Evolutionary conservation across 2,888 invertebrate genomes (phyloP).

Genomic region (Drosophila koepferae): DNA sequence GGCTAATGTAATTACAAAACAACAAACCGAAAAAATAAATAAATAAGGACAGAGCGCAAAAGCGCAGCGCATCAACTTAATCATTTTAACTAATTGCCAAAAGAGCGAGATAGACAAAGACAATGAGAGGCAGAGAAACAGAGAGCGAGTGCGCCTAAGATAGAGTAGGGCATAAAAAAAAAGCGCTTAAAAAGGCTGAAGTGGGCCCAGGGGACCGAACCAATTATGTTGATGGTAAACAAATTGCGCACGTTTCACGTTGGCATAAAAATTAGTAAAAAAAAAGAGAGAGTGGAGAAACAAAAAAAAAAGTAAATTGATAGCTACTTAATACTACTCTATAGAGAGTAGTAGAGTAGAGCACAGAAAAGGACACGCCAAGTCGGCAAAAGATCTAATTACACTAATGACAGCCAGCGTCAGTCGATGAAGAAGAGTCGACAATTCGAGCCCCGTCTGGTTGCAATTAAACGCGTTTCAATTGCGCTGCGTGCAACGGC

Average conservation of each 20-base stretch:
- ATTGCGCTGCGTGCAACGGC: slow-evolving; percentile 82
- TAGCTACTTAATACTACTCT: slow-evolving; percentile 48
- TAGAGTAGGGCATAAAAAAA: slow-evolving; percentile 51
- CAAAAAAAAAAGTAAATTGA: slow-evolving; percentile 43
- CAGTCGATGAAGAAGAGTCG: background rate
- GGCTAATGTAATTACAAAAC: slow-evolving; percentile 82
- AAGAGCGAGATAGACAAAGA: slow-evolving; percentile 12
- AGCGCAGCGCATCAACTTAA: slow-evolving; percentile 70
- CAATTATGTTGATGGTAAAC: slow-evolving; percentile 85
- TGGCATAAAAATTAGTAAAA: slow-evolving; percentile 76
- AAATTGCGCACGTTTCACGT: slow-evolving; percentile 83
- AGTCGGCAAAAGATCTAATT: slow-evolving; percentile 80
- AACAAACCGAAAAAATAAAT: slow-evolving; percentile 6
- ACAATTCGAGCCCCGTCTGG: slow-evolving; percentile 19
- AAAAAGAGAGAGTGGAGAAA: background rate
- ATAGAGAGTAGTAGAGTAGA: slow-evolving; percentile 37
- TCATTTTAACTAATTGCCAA: slow-evolving; percentile 82
- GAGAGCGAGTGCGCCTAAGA: slow-evolving; percentile 3
- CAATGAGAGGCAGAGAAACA: background rate
- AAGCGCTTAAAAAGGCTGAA: slow-evolving; percentile 74
- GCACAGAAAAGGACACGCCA: slow-evolving; percentile 59
- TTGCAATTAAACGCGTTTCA: slow-evolving; percentile 83
- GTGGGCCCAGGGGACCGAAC: slow-evolving; percentile 73
- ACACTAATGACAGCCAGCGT: slow-evolving; percentile 77
- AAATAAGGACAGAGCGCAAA: slow-evolving; percentile 29